Base-by-base conservation (phyloP, 2,888 invertebrate genomes). In the Aleiodes testaceus region DNA sequence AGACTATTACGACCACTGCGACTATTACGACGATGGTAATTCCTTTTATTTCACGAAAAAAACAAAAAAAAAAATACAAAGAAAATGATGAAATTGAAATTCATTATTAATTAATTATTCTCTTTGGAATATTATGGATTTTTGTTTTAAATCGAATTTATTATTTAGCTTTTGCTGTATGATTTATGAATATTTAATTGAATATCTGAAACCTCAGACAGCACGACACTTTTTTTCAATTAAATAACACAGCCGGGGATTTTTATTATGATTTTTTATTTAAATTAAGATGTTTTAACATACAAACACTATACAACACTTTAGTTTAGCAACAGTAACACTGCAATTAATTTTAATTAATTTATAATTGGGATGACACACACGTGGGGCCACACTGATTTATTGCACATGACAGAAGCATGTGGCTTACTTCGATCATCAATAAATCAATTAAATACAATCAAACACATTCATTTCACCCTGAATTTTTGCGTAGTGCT, bases 21-120 rank as follows among this genome's bases (percentile, higher is more conserved):
- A 87, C 85, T 87, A 86, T 87, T 87, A 87, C 84, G 86, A 87
- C 84, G 85, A 87, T 86, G 87, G 87, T 87, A 87, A 87, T 85
- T 86, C 79, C 22, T 63, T 45, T 63, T 82, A 12, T 81, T 83
- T 84, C 78, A 82, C 82, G 73, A 81, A 81, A 79, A 66, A 66
- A 71, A 66, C 64, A 22, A 55, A 63, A 55, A 55, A 14, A 30
- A 14, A 26, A n/a, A 55, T n/a, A 2, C 26, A 26, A 26, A 26
- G 26, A 36, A 36, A 36, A 36, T 36, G 36, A 36, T 36, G 11
- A 36, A 36, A 36, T 9, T 36, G 36, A 36, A 14, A 59, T 59
- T 59, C 18, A 18, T 42, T 72, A 64, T 71, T 26, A 2, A 26
- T 26, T 22, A 68, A 70, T 61, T 69, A 66, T 66, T 77, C 77